Conservation (phyloP, 2,113 vertebrate species). For the Dasyurus viverrinus region DNA sequence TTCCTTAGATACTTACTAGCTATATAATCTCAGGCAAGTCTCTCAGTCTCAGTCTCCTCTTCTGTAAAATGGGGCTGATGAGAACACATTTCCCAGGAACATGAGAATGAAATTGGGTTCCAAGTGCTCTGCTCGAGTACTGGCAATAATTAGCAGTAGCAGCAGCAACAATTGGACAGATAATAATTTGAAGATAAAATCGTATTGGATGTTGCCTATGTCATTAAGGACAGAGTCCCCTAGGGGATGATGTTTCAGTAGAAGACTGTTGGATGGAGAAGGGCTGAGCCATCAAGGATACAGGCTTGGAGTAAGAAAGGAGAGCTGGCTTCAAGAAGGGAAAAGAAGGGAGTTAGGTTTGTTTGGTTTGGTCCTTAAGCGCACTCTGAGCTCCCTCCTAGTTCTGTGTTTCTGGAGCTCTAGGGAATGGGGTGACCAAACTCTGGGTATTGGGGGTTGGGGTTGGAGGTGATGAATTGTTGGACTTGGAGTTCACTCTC, state of each 20-base stretch:
- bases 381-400: no score
- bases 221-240: neutral
- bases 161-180: no score
- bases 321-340: neutral
- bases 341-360: neutral
- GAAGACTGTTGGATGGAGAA: neutral
- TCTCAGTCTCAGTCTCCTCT: neutral
- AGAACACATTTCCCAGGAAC: neutral
- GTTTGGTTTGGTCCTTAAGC: neutral
- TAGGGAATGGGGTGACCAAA: neutral
- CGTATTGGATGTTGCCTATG: rapidly evolving
- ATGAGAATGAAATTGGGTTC: neutral
- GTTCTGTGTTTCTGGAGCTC: rapidly evolving
- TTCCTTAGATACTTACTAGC: neutral
- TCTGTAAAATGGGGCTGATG: neutral
- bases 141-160: no score
- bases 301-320: neutral
- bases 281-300: neutral
- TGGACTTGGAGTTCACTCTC: neutral
- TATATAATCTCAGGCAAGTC: neutral
- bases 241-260: neutral
- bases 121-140: neutral
- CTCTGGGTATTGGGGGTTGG: neutral
- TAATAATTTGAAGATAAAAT: neutral
- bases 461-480: neutral